Percentiles rank a stretch among this genome's conserved stretches.
Conservation (phyloP, 2,113 vertebrate genomes). For the Tauraco erythrolophus region DNA sequence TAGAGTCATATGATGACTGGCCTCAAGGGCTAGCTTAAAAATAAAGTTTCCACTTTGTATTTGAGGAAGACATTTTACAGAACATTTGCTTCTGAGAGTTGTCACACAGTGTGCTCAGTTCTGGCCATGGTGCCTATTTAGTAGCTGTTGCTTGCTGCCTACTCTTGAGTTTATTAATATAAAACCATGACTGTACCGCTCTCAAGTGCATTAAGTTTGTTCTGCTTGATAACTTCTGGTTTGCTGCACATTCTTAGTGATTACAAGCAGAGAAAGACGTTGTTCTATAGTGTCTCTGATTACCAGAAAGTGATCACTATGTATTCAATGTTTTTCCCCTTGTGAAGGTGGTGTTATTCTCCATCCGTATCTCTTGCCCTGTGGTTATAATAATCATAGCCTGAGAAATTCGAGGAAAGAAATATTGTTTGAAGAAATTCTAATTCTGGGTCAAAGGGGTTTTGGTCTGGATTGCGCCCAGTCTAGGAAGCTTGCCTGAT, state of each 20-base stretch:
- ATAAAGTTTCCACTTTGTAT: neutral
- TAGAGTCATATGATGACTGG: fast-evolving
- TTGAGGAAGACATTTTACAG: neutral
- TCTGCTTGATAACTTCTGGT: neutral
- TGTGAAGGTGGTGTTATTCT: neutral
- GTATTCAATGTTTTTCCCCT: neutral
- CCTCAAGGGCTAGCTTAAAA: neutral
- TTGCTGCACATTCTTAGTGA: neutral
- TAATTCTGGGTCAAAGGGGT: neutral
- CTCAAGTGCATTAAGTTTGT: neutral
- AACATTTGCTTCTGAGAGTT: neutral
- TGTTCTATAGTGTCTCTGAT: neutral
- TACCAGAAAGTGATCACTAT: neutral
- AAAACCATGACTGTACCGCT: neutral
- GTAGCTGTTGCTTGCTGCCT: neutral
- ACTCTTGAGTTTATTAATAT: neutral
- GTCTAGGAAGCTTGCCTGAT: neutral
- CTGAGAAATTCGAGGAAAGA: neutral
- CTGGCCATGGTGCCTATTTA: neutral
- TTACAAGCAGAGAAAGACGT: neutral
- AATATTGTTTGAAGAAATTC: neutral
- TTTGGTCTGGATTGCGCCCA: neutral
- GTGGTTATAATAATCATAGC: neutral
- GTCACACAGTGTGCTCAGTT: neutral
- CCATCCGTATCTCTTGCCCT: neutral